Base-by-base conservation (phyloP, 2,797 vertebrate genomes). In the Ceyx erithaca region DNA sequence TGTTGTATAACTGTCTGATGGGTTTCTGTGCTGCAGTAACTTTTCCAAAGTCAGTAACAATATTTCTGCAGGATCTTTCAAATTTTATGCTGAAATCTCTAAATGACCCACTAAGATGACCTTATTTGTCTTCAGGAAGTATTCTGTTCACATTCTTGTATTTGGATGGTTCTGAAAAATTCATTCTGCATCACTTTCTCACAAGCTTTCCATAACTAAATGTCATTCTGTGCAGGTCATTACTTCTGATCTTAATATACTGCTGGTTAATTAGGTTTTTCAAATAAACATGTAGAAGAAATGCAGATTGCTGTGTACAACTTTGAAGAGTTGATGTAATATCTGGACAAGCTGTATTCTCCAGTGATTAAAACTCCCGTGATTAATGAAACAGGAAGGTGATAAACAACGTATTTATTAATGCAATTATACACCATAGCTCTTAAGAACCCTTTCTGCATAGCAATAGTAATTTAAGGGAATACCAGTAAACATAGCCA, bases 31-130 rank as follows among this genome's bases (percentile, higher is more conserved):
- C 94, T 90, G 89, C 89, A 78, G 61, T 28, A 66, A 33, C 37
- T 22, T 37, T 94, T 87, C 41, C 64, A 77, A 68, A 80, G 46
- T 31, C 87, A 72, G 62, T 40, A 61, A 48, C 14, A 66, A 10
- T 78, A 85, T 68, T 94, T 89, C 57, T 85, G 52, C 68, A 80
- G 49, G 49, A 82, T 90, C 84, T 75, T 87, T 87, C 84, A 78
- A 70, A 75, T 92, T 73, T 78, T 80, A 45, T 75, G 66, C 69
- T 85, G 90, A 80, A 88, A 78, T 83, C 58, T 90, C 69, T 21
- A 66, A 85, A 82, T 66, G 84, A 87, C 87, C 90, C 84, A 80
- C 37, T 85, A 93, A 92, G 23, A 80, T n/a, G 81, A 87, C 76
- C 79, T 95, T 64, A 54, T 94, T 94, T 31, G 7, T 85, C 66